These are phyloP conservation scores for Thereva nobilitata DNA, from an alignment of 2,888 invertebrate species.

Conservation along the genomic window DNA sequence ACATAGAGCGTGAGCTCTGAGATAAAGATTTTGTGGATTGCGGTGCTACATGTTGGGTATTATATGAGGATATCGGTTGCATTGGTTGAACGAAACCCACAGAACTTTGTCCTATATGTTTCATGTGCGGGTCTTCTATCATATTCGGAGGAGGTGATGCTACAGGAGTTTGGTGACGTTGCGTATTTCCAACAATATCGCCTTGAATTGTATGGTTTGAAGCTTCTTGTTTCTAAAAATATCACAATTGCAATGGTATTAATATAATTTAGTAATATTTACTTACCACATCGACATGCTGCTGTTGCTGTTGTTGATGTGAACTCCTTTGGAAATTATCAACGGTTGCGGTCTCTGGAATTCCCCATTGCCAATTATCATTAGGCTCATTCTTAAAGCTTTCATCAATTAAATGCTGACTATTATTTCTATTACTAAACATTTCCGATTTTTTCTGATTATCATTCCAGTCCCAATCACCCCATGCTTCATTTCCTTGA, in stretches of 20 bases:
- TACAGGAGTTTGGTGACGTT: neutral
- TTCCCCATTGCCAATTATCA: conserved; percentile 66
- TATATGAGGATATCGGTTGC: too few relatives aligned
- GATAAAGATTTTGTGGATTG: conserved; percentile 2
- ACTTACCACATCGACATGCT: conserved; percentile 29
- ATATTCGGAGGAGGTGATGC: neutral
- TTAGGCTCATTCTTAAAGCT: conserved; percentile 60
- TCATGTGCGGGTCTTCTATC: neutral
- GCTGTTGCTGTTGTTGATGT: conserved; percentile 2
- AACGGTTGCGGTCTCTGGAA: conserved; percentile 55
- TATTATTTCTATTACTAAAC: conserved; percentile 20
- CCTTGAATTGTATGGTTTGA: neutral
- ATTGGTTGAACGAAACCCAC: too few relatives aligned
- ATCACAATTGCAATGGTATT: neutral
- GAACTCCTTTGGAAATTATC: conserved; percentile 24
- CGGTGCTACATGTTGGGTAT: too few relatives aligned
- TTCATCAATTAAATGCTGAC: conserved; percentile 60
- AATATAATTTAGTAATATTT: conserved; percentile 3
- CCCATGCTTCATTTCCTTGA: conserved; percentile 36
- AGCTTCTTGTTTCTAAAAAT: neutral
- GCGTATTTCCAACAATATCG: neutral
- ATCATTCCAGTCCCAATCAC: conserved; percentile 41
- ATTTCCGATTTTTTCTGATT: conserved; percentile 29
- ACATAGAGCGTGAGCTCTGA: conserved; percentile 3
- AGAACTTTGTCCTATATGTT: too few relatives aligned